Base-by-base conservation (phyloP, 2,888 invertebrate genomes). In the Loripinus fragilis region DNA sequence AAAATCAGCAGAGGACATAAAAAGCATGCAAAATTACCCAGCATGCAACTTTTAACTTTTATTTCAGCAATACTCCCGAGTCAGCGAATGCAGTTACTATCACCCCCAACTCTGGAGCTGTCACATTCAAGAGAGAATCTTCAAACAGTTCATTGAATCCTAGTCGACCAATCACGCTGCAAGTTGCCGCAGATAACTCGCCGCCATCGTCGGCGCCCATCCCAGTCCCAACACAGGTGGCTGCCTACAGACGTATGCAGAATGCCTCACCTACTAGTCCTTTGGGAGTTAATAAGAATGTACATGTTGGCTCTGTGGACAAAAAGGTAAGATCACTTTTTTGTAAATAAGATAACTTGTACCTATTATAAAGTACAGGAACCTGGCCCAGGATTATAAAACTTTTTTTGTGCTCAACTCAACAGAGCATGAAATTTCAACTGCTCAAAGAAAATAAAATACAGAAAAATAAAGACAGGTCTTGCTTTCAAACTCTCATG, bases 191-290 rank as follows among this genome's bases (percentile, higher is more conserved):
- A 23, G 52, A 33, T 2, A 66, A 55, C 17, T 79, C 85, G 48
- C 82, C 86, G 17, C 80, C 85, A 20, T 74, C 88, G n/a, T 89
- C 96, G 8, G 96, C 96, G 91, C 96, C 97, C 8, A 96, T 96
- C 84, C 96, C 96, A 3, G 96, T 97, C 69, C 96, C 97, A 15
- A 95, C 96, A 12, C 96, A 96, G 90, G 93, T 95, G 78, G 95
- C 95, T 73, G 94, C 94, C 15, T 95, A 94, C 86, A 93, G 94
- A 81, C 93, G 94, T 78, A 94, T 95, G 55, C 91, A 91, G 74
- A 74, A 75, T 65, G 90, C 87, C 74, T 87, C 90, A 0, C 88
- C 87, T 7, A 78, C 84, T 23, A 84, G 84, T 70, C 84, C 84
- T 38, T 42, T 65, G 17, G 69, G 48, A 23, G 71, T 60, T 12